A percentile compares a stretch with the other conserved stretches of the same genome.
Evolutionary conservation across 1,140 invertebrate species (phyloP).

Genomic region (Protaetia brevitarsis): DNA sequence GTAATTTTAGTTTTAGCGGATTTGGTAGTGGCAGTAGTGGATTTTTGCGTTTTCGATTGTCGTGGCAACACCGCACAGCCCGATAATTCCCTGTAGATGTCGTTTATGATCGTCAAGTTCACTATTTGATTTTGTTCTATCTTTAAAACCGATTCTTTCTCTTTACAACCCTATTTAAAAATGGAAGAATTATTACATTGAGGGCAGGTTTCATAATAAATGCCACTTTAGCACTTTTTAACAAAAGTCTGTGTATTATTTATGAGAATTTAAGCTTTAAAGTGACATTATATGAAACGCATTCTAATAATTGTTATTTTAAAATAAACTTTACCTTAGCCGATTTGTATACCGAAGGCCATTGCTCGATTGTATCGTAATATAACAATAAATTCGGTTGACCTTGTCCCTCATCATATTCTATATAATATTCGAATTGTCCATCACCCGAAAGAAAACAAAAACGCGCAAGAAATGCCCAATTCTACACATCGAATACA

Average conservation of each 20-base stretch:
- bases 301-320: not conserved
- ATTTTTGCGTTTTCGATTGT: not conserved
- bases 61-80: conserved; percentile 32
- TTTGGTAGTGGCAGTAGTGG: not conserved
- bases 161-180: conserved; percentile 65
- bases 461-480: conserved; percentile 78
- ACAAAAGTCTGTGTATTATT: too few species aligned
- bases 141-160: conserved; percentile 66
- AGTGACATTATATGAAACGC: not conserved
- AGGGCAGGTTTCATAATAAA: too few species aligned
- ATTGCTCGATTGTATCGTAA: conserved; percentile 73
- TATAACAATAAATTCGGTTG: conserved; percentile 75
- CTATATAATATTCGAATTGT: conserved; percentile 72
- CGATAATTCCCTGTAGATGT: conserved; percentile 41
- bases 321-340: conserved; percentile 55
- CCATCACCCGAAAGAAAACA: conserved; percentile 79
- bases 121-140: conserved; percentile 72
- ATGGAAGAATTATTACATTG: conserved; percentile 26
- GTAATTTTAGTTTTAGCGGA: not conserved
- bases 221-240: too few species aligned
- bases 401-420: conserved; percentile 66
- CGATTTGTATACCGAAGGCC: conserved; percentile 74
- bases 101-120: conserved; percentile 60
- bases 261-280: not conserved
- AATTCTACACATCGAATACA: conserved; percentile 64